Evolutionary conservation across 2,888 invertebrate species (phyloP), one percentile per base, ranked within the genome.

Genomic region (Yponomeuta sedellus): DNA sequence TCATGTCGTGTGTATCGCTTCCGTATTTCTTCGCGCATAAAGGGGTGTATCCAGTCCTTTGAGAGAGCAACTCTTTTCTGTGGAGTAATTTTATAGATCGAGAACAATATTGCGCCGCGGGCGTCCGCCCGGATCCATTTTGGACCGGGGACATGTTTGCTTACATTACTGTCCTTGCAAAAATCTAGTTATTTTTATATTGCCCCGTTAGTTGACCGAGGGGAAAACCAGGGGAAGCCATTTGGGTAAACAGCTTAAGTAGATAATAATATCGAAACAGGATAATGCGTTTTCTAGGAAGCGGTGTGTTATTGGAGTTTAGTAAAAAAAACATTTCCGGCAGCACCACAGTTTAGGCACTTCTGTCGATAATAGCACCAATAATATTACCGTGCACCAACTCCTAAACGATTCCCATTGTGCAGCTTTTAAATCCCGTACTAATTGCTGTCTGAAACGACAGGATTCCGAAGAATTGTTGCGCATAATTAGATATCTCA

Each of bases 81-180:
- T 71, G 70, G 75, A 71, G 75, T 82, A 83, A 84, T 82, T 82
- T 83, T 80, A 83, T 83, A 82, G 82, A 78, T 74, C 75, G 74
- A 75, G 76, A 79, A 82, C 78, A 80, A 80, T 78, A 78, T 78
- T 72, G 70, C 69, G 77, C 77, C 74, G 72, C 72, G 72, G 77
- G 79, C 76, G 73, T 69, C 74, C 61, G 22, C 71, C 12, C 63
- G 44, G 44, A 63, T 40, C 44, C 44, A 40, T 63, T 63, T 63
- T 63, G 40, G 44, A 44, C 59, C 44, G 63, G 40, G 22, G 34
- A 25, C 19, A 63, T 44, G 63, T 63, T 63, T 63, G 63, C 44
- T 44, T 40, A 44, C 12, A 34, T 61, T 63, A 63, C 44, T 16
- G 63, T 40, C 44, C 63, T 63, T 63, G 20, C 20, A 44, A 44